phyloP scores from a whole-genome alignment of 30 jellyfish, hydroid and myxozoan genomes.

The Aurelia sp. region DNA sequence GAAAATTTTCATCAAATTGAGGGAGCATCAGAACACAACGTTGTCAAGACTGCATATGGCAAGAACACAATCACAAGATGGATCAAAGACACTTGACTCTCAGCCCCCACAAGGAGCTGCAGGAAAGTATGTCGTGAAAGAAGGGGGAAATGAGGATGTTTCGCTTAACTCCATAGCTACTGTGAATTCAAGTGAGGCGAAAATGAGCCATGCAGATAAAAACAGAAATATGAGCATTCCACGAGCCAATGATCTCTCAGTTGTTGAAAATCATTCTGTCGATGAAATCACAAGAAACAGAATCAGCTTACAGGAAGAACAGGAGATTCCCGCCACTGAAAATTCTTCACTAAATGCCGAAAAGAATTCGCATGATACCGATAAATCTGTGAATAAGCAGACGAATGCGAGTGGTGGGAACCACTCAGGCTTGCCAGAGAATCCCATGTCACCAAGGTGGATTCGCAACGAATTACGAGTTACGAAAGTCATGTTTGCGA shows the following conservation, averaged over 20 bases:
- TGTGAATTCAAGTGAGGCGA: not conserved
- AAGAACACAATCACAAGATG: not conserved
- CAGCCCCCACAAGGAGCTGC: not conserved
- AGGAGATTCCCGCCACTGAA: too few relatives aligned
- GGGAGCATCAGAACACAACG: conserved; percentile 48
- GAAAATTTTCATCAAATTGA: conserved; percentile 28
- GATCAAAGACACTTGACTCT: not conserved
- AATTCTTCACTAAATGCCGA: not conserved
- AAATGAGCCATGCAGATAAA: not conserved
- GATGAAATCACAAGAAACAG: not conserved
- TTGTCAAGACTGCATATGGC: conserved; percentile 22
- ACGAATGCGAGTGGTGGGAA: too few relatives aligned
- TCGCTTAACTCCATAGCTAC: not conserved
- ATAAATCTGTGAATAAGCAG: too few relatives aligned
- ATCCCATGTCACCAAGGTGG: not conserved
- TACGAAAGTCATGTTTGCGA: conserved; percentile 76
- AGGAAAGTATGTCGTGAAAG: conserved; percentile 1
- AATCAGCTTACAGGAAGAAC: not conserved
- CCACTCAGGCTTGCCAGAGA: too few relatives aligned
- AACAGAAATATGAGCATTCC: not conserved
- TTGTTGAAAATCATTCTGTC: not conserved
- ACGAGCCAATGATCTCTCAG: not conserved
- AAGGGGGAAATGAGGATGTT: not conserved
- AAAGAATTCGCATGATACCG: conserved; percentile 1
- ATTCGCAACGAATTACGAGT: conserved; percentile 51